A percentile compares a stretch with the other conserved stretches of the same genome.
Conservation (phyloP, 2,888 invertebrate genomes). For the Ceraclea dissimilis region DNA sequence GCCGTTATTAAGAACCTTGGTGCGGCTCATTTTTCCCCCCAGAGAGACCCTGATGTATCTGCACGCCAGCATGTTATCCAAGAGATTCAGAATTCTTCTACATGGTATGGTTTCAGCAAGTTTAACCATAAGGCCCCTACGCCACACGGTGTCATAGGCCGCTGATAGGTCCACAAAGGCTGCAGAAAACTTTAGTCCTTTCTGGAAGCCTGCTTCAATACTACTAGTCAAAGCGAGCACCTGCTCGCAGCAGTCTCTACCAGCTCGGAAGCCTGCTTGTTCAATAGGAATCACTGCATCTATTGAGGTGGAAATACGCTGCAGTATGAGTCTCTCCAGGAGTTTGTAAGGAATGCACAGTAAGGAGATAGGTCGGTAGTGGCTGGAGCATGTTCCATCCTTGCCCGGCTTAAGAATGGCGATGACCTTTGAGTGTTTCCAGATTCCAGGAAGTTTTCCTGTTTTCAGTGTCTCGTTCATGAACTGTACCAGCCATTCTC, state of each 20-base stretch:
- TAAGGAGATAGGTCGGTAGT: slow-evolving; percentile 2
- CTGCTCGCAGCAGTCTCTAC: too few relatives aligned
- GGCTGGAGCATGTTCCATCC: neutral
- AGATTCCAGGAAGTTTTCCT: too few relatives aligned
- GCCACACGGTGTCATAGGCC: too few relatives aligned
- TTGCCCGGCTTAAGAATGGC: too few relatives aligned
- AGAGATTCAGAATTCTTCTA: neutral
- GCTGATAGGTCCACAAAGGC: slow-evolving; percentile 6
- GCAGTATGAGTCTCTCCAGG: slow-evolving; percentile 5
- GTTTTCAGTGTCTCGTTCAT: too few relatives aligned
- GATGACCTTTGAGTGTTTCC: too few relatives aligned
- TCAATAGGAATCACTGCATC: slow-evolving; percentile 6
- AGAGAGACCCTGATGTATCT: slow-evolving; percentile 1
- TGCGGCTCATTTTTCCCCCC: too few relatives aligned
- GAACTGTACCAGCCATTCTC: too few relatives aligned
- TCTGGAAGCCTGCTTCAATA: slow-evolving; percentile 2
- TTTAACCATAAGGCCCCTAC: neutral
- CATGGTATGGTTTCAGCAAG: slow-evolving; percentile 4
- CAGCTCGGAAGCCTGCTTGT: too few relatives aligned
- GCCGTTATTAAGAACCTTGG: too few relatives aligned
- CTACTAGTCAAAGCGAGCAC: slow-evolving; percentile 1
- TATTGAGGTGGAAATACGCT: slow-evolving; percentile 5
- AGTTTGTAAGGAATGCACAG: slow-evolving; percentile 3
- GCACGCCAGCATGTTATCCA: neutral
- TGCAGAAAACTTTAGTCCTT: neutral